These are phyloP conservation scores for Periophthalmus modestus DNA, from an alignment of 2,113 vertebrate species.

Conservation along the genomic window DNA sequence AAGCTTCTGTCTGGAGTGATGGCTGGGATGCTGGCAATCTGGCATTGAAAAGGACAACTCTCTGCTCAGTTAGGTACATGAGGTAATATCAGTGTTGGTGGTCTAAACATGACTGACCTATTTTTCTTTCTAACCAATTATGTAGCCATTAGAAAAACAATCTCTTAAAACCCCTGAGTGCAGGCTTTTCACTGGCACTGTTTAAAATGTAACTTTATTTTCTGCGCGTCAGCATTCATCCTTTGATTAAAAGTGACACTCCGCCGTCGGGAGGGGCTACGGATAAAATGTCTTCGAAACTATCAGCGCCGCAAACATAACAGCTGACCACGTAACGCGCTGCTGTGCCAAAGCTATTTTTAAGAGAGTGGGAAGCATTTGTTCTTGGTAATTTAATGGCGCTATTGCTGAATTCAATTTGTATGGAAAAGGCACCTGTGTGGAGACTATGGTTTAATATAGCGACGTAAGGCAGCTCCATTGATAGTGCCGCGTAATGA, in stretches of 20 bases:
- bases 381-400: conserved; percentile 21
- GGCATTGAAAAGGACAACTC: too few species aligned
- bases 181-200: background rate
- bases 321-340: background rate
- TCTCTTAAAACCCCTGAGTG: background rate
- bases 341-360: background rate
- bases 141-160: conserved; percentile 2
- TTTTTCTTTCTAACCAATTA: background rate
- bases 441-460: conserved; percentile 31
- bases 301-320: background rate
- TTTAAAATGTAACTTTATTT: background rate
- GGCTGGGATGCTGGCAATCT: too few species aligned
- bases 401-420: conserved; percentile 24
- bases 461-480: conserved; percentile 15
- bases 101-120: background rate
- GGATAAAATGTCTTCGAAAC: background rate
- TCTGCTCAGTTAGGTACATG: background rate
- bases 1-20: too few species aligned
- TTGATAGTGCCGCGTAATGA: conserved; percentile 27
- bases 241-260: conserved; percentile 1
- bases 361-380: background rate
- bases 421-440: conserved; percentile 34
- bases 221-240: background rate
- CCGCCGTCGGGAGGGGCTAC: background rate
- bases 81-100: background rate